Evolutionary conservation across 2,113 vertebrate genomes (phyloP).

Genomic region (Prionailurus bengalensis): DNA sequence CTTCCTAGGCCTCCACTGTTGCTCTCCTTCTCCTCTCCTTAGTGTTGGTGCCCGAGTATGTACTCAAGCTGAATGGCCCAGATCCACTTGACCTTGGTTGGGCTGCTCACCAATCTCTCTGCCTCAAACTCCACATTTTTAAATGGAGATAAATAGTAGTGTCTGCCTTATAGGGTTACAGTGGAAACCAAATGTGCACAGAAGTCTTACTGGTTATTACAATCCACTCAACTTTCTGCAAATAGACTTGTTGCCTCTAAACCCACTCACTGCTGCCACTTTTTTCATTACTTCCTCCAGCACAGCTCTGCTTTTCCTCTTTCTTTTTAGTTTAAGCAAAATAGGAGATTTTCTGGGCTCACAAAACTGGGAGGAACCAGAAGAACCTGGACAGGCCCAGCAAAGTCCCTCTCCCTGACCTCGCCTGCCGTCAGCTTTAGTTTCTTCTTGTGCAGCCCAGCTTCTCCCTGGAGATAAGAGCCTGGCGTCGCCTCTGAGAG

Average conservation of each 20-base stretch:
- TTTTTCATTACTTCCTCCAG: background rate
- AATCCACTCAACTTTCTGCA: background rate
- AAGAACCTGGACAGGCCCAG: background rate
- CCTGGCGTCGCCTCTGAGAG: background rate
- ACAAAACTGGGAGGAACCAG: background rate
- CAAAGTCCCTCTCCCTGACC: background rate
- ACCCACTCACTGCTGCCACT: background rate
- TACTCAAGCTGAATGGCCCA: background rate
- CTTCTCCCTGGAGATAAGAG: background rate
- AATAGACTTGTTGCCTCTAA: background rate
- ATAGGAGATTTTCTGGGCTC: background rate
- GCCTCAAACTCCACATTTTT: background rate
- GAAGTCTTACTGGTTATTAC: background rate
- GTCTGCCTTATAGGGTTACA: background rate
- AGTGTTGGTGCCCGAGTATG: background rate
- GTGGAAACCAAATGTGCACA: background rate
- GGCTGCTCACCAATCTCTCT: background rate
- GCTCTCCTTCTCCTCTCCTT: background rate
- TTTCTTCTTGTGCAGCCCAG: background rate
- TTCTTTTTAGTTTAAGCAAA: background rate
- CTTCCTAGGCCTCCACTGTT: background rate
- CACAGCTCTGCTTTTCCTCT: background rate
- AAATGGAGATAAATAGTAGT: background rate
- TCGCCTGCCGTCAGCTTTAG: background rate
- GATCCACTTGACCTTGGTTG: background rate